Base-by-base conservation (phyloP, 2,113 vertebrate genomes). In the Pholis gunnellus region DNA sequence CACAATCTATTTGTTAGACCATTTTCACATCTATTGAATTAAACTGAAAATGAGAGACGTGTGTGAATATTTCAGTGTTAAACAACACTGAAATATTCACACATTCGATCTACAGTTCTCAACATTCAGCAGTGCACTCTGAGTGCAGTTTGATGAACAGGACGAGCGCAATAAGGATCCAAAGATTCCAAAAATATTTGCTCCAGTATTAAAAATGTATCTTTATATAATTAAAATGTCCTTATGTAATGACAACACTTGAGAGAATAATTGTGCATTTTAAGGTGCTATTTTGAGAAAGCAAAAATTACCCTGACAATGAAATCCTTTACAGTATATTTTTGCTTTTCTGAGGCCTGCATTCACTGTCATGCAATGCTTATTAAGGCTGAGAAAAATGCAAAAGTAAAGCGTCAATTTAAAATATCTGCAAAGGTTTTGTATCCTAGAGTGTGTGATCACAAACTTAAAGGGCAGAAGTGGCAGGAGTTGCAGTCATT, bases 121-220 rank as follows among this genome's bases (percentile, higher is more conserved):
- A 50, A 71, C 74, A 72, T 85, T 82, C 52, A 74, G 25, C 66
- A 38, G 54, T 6, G 66, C 48, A 42, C 67, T 73, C 52, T 18
- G 66, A 40, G 69, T 69, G 69, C 57, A 59, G 75, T 87, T 67
- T 72, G 22, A 79, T 40, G 75, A 78, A 70, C n/a, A n/a, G 42
- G n/a, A 42, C 3, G 54, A 78, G 46, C n/a, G 50, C 22, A 57
- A 59, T 50, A 65, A 50, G 15, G 38, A 56, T 79, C 31, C 59
- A 59, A 75, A 38, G 57, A 75, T 20, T 48, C 36, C 67, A 88
- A 73, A 50, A 18, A 74, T 79, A 71, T 83, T 25, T 2, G 0
- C 27, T 57, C 1, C 17, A 65, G 57, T 8, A 34, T 72, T 75
- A 11, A 63, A 65, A 88, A 72, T 78, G 27, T 18, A 87, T 81